Percentiles rank a stretch among this genome's conserved stretches.
Conservation (phyloP, 2,797 vertebrate species). For the Oreochromis mossambicus region DNA sequence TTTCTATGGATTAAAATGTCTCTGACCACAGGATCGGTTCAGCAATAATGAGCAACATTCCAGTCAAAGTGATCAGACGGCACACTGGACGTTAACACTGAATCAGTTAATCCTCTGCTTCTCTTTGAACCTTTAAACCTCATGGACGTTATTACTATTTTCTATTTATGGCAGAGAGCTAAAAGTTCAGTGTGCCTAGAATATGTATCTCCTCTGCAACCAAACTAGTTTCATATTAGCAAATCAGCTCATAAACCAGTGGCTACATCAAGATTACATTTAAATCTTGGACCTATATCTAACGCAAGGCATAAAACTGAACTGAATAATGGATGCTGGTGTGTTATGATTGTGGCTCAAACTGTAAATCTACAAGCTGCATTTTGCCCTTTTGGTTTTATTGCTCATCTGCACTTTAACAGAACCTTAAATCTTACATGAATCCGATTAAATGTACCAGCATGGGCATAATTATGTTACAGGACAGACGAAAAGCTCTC, state of each 20-base stretch:
- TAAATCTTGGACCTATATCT: neutral
- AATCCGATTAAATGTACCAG: slow-evolving; percentile 52
- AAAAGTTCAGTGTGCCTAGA: neutral
- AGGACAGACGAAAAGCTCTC: slow-evolving; percentile 50
- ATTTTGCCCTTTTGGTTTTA: slow-evolving; percentile 52
- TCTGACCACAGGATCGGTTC: neutral
- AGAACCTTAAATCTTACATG: slow-evolving; percentile 38
- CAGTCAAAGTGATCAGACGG: neutral
- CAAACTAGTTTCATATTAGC: neutral
- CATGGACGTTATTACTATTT: neutral
- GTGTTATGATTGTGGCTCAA: neutral
- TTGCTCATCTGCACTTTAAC: slow-evolving; percentile 49
- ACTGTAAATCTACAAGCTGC: neutral
- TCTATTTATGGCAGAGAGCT: neutral
- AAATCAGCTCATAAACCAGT: neutral
- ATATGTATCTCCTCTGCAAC: neutral
- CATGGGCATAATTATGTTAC: slow-evolving; percentile 48
- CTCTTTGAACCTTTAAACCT: neutral
- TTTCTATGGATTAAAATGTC: neutral
- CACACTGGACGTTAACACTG: neutral
- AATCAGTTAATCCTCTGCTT: neutral
- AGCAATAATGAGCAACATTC: neutral
- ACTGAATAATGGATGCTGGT: neutral
- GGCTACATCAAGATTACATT: neutral
- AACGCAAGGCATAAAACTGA: neutral